Base-by-base conservation (phyloP, 2,888 invertebrate genomes). In the Erebia epiphron region DNA sequence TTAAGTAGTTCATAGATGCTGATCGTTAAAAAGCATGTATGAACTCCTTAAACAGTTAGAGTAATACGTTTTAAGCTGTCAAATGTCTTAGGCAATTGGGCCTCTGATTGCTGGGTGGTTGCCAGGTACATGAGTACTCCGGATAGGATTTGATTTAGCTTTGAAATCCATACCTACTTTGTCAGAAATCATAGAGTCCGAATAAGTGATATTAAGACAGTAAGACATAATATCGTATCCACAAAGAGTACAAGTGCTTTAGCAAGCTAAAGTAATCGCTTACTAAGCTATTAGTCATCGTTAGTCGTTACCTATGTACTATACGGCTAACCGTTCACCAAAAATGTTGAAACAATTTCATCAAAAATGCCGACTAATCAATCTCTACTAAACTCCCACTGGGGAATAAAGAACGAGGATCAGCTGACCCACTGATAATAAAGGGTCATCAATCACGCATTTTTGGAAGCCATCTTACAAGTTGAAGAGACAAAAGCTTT, bases 341-440 rank as follows among this genome's bases (percentile, higher is more conserved):
- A n/a, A 58, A 35, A 58, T n/a, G 35, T 14, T 58, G 35, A 5
- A 61, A 61, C 16, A 16, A 18, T 18, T 43, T 43, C 16, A 18
- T 16, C 3, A 13, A 61, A n/a, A 61, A 18, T 2, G 43, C 13
- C 61, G 11, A 13, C 11, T 16, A 16, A 61, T 61, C 61, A 46
- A 61, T 61, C 61, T 61, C 43, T 1, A 46, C 41, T 61, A 43
- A 61, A 61, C 16, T 41, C 18, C n/a, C 18, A 43, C 16, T 18
- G 16, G 60, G 60, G 43, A 16, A 61, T 43, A 61, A 43, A 18
- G 61, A 11, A 61, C 11, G 11, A 43, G 11, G 41, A 43, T 18
- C 11, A 43, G 43, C 18, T 43, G 18, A 43, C 41, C 61, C 61
- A 43, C 18, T 61, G 43, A 61, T 43, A 61, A 61, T 13, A 18